Conservation (phyloP, 1,140 invertebrate genomes). For the Manduca sexta region DNA sequence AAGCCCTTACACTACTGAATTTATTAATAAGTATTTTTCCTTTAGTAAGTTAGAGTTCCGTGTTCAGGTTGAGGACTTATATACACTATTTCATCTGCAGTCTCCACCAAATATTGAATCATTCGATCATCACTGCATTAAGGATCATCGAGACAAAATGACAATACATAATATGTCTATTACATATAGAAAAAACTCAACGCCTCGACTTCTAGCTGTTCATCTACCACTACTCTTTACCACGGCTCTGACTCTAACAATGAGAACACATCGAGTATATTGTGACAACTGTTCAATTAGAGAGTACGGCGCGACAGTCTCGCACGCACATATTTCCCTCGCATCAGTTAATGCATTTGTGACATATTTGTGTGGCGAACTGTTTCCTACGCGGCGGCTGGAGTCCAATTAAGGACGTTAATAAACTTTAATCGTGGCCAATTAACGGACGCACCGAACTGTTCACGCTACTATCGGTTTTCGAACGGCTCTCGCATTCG, state of each 20-base stretch:
- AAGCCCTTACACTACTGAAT: too few species aligned
- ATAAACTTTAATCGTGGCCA: slow-evolving; percentile 31
- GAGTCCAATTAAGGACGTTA: slow-evolving; percentile 28
- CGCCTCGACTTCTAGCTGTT: too few species aligned
- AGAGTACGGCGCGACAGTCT: too few species aligned
- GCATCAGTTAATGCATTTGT: slow-evolving; percentile 2
- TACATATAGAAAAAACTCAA: neutral
- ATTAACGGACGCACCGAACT: slow-evolving; percentile 17
- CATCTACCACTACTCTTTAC: too few species aligned
- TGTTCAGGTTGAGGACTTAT: too few species aligned
- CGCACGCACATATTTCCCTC: neutral
- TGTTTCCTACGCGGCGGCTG: slow-evolving; percentile 17
- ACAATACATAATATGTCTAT: neutral
- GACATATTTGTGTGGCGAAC: slow-evolving; percentile 13
- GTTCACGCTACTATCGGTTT: slow-evolving; percentile 5
- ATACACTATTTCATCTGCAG: too few species aligned
- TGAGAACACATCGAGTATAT: too few species aligned
- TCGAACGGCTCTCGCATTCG: neutral
- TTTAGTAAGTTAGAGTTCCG: too few species aligned
- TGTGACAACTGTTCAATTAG: too few species aligned
- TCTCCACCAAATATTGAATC: too few species aligned
- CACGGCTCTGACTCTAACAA: too few species aligned
- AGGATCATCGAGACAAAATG: neutral
- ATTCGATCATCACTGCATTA: neutral
- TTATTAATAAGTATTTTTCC: too few species aligned